These are phyloP conservation scores for Craniophora ligustri DNA, from an alignment of 2,888 invertebrate species.

Conservation along the genomic window DNA sequence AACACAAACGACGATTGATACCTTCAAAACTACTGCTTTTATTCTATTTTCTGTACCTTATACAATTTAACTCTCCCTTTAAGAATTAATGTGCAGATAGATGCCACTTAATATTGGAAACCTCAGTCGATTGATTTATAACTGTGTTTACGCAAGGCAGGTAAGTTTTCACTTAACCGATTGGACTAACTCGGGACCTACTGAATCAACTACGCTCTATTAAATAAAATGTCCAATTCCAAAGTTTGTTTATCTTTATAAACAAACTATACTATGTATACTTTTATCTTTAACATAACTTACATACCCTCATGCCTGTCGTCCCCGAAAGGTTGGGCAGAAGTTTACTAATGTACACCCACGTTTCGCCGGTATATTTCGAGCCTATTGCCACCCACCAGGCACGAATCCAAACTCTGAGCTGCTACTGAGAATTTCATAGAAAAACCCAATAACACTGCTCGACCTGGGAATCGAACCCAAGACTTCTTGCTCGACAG, in stretches of 20 bases:
- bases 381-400: no score
- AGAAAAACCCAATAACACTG: no score
- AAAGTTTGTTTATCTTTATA: conserved; percentile 1
- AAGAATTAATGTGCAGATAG: conserved; percentile 25
- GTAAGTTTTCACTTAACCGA: conserved; percentile 36
- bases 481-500: no score
- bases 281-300: no score
- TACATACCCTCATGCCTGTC: no score
- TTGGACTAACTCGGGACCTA: conserved; percentile 18
- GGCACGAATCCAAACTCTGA: no score
- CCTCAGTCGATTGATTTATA: conserved; percentile 37
- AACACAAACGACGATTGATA: not conserved
- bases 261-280: not conserved
- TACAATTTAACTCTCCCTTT: conserved; percentile 13
- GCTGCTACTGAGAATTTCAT: no score
- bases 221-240: conserved; percentile 8
- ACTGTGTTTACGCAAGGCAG: conserved; percentile 26
- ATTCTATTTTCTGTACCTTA: not conserved
- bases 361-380: no score
- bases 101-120: conserved; percentile 33
- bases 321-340: no score
- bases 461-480: no score
- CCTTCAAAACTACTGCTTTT: not conserved
- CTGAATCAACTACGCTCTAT: conserved; percentile 6
- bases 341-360: no score